Percentiles rank a stretch among this genome's conserved stretches.
Evolutionary conservation across 2,113 vertebrate genomes (phyloP).

Genomic region (Tursiops truncatus): DNA sequence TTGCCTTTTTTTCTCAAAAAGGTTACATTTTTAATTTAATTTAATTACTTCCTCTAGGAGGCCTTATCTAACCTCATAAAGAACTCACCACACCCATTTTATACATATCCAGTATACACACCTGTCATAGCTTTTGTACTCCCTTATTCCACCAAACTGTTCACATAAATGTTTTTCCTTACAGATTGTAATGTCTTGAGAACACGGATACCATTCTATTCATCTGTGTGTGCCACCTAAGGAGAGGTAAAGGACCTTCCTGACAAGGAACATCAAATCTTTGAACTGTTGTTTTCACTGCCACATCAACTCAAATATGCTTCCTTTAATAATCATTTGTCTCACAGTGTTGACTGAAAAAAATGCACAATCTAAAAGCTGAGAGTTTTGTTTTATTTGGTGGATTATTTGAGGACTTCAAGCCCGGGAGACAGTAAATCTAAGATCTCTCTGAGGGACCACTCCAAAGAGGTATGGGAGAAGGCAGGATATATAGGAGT

Average conservation of each 20-base stretch:
- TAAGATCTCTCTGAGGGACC: not conserved
- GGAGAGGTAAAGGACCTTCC: not conserved
- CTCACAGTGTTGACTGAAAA: not conserved
- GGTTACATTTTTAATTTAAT: not conserved
- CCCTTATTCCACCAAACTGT: not conserved
- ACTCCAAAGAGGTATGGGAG: not conserved
- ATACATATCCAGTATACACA: not conserved
- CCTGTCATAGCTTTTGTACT: not conserved
- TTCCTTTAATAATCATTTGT: not conserved
- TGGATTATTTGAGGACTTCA: not conserved
- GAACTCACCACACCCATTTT: not conserved
- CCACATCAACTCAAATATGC: not conserved
- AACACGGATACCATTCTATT: not conserved
- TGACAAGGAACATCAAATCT: not conserved
- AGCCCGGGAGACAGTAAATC: rapidly evolving
- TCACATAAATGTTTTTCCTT: not conserved
- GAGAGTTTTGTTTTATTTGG: not conserved
- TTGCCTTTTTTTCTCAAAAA: not conserved
- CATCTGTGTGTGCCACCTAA: not conserved
- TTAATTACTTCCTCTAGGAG: conserved; percentile 7
- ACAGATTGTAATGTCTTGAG: not conserved
- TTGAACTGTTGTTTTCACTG: not conserved
- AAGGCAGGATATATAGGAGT: not conserved
- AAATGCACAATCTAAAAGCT: not conserved
- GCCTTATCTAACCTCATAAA: not conserved